Percentiles rank a stretch among this genome's conserved stretches.
phyloP scores from a whole-genome alignment of 2,888 invertebrate genomes.

The Tetanocera ferruginea region DNA sequence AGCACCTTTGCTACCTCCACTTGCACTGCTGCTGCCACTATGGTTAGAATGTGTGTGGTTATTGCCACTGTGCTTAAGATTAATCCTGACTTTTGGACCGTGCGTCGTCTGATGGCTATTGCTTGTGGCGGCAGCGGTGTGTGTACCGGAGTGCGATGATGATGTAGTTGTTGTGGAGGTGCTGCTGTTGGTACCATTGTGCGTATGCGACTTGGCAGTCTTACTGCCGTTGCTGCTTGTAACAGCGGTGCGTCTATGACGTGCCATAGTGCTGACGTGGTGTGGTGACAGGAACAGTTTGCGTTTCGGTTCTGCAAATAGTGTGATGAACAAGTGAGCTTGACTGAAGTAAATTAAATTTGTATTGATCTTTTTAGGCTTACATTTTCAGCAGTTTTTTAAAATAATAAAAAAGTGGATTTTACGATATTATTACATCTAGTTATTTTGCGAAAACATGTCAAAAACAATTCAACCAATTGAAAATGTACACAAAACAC shows the following conservation, averaged over 20 bases:
- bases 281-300: too few species aligned
- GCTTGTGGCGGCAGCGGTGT: background rate
- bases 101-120: conserved; percentile 6
- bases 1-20: conserved; percentile 13
- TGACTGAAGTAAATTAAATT: background rate
- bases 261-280: conserved; percentile 33
- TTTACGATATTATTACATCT: too few species aligned
- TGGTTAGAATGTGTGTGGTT: background rate
- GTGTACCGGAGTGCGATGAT: background rate
- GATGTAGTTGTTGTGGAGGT: conserved; percentile 21
- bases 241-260: conserved; percentile 37
- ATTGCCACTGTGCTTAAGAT: conserved; percentile 11
- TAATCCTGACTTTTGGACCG: background rate
- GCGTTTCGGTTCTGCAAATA: background rate
- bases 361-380: background rate
- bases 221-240: background rate
- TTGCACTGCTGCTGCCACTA: conserved; percentile 26
- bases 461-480: too few species aligned
- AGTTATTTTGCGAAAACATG: too few species aligned
- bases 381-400: too few species aligned
- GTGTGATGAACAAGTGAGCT: background rate
- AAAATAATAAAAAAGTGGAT: too few species aligned
- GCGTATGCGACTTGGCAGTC: background rate
- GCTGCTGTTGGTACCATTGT: conserved; percentile 15
- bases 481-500: too few species aligned